Percentiles rank a stretch among this genome's conserved stretches.
Conservation (phyloP, 1,140 invertebrate species). For the Drosophila nannoptera region DNA sequence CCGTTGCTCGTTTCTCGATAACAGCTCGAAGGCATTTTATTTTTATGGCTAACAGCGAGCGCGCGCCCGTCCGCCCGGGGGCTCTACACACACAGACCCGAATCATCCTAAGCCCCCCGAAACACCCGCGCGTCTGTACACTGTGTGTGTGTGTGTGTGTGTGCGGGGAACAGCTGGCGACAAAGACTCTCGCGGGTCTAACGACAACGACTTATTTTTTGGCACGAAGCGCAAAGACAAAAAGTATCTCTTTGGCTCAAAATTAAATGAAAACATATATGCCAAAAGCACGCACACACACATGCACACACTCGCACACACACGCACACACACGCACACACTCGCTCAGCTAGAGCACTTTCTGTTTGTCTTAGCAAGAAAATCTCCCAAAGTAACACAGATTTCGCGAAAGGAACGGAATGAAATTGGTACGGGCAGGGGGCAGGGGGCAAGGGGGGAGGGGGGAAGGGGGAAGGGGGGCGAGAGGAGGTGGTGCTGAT, state of each 20-base stretch:
- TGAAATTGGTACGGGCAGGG: neutral
- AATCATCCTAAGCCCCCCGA: neutral
- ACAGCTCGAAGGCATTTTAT: constrained; percentile 68
- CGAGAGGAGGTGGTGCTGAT: constrained; percentile 1
- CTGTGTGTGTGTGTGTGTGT: too few relatives aligned
- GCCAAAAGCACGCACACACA: constrained; percentile 33
- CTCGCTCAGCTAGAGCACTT: constrained; percentile 51
- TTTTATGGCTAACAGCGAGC: constrained; percentile 55
- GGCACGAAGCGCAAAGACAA: constrained; percentile 41
- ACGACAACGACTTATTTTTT: constrained; percentile 46
- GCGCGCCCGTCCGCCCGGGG: constrained; percentile 15
- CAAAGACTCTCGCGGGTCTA: constrained; percentile 1
- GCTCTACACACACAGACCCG: neutral
- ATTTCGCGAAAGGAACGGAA: constrained; percentile 28
- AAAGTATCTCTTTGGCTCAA: constrained; percentile 65
- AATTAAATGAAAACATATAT: constrained; percentile 76
- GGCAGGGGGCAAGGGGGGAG: neutral
- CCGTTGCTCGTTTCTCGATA: constrained; percentile 49
- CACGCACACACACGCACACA: neutral
- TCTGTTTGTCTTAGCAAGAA: constrained; percentile 59
- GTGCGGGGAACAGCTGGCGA: constrained; percentile 51
- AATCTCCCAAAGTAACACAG: constrained; percentile 65
- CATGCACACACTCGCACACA: constrained; percentile 1
- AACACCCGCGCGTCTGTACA: neutral
- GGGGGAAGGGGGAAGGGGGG: neutral